A percentile compares a stretch with the other conserved stretches of the same genome.
Evolutionary conservation across 2,888 invertebrate genomes (phyloP).

Genomic region (Drosophila lacicola): DNA sequence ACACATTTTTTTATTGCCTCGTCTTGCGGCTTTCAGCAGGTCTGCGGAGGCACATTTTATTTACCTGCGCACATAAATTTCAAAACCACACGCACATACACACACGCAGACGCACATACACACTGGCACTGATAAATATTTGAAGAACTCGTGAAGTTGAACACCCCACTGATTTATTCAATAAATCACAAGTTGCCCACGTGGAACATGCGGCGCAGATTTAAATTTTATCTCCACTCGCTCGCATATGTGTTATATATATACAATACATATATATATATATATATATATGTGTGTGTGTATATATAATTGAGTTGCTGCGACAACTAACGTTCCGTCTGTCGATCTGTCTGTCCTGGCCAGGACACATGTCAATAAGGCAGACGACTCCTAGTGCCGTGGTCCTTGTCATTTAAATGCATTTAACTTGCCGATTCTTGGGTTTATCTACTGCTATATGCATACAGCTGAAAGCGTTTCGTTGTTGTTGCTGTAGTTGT

Average conservation of each 20-base stretch:
- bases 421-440: slow-evolving; percentile 54
- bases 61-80: slow-evolving; percentile 73
- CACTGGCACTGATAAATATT: slow-evolving; percentile 65
- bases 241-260: neutral
- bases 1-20: slow-evolving; percentile 66
- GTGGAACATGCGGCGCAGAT: slow-evolving; percentile 54
- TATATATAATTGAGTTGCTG: slow-evolving; percentile 34
- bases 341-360: slow-evolving; percentile 7
- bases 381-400: slow-evolving; percentile 27
- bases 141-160: slow-evolving; percentile 50
- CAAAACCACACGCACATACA: slow-evolving; percentile 43
- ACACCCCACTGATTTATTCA: slow-evolving; percentile 75
- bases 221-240: slow-evolving; percentile 65
- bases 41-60: slow-evolving; percentile 65
- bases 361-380: slow-evolving; percentile 69
- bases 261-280: neutral
- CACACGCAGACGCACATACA: slow-evolving; percentile 19
- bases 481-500: slow-evolving; percentile 39
- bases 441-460: slow-evolving; percentile 23
- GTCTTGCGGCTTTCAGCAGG: slow-evolving; percentile 70
- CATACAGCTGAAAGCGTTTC: slow-evolving; percentile 40
- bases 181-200: slow-evolving; percentile 73
- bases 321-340: slow-evolving; percentile 33
- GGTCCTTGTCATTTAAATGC: slow-evolving; percentile 70
- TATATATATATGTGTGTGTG: neutral